Evolutionary conservation across 2,113 vertebrate species (phyloP).

Genomic region (Tachysurus fulvidraco): DNA sequence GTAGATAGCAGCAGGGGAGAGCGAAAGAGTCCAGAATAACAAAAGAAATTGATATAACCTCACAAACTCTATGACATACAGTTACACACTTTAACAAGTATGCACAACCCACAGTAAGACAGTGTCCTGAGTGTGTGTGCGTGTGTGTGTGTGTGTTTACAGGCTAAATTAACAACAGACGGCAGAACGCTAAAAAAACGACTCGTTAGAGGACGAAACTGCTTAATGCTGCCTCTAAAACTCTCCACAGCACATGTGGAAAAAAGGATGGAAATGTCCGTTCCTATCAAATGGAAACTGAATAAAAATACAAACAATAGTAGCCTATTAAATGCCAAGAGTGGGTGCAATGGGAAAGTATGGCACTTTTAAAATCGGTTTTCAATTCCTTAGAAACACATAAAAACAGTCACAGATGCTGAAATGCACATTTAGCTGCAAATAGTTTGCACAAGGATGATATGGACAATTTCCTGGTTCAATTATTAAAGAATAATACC

Average conservation of each 20-base stretch:
- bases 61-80: conserved; percentile 25
- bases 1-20: conserved; percentile 22
- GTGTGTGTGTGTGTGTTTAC: conserved; percentile 60
- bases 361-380: not conserved
- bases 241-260: conserved; percentile 34
- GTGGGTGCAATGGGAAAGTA: not conserved
- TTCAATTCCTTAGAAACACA: not conserved
- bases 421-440: not conserved
- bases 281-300: conserved; percentile 20
- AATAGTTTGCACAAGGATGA: not conserved
- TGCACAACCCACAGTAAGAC: conserved; percentile 66
- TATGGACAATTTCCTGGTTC: not conserved
- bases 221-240: conserved; percentile 31
- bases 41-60: conserved; percentile 34
- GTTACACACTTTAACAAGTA: conserved; percentile 70
- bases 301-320: conserved; percentile 19
- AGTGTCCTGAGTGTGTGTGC: conserved; percentile 56
- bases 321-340: not conserved
- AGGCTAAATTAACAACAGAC: conserved; percentile 69
- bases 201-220: conserved; percentile 53
- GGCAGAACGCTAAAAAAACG: conserved; percentile 48
- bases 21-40: not conserved
- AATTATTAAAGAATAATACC: not conserved
- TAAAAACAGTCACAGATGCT: conserved; percentile 6
- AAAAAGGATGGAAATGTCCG: conserved; percentile 40